Percentiles rank a stretch among this genome's conserved stretches.
Evolutionary conservation across 2,113 vertebrate genomes (phyloP).

Genomic region (Paramisgurnus dabryanus): DNA sequence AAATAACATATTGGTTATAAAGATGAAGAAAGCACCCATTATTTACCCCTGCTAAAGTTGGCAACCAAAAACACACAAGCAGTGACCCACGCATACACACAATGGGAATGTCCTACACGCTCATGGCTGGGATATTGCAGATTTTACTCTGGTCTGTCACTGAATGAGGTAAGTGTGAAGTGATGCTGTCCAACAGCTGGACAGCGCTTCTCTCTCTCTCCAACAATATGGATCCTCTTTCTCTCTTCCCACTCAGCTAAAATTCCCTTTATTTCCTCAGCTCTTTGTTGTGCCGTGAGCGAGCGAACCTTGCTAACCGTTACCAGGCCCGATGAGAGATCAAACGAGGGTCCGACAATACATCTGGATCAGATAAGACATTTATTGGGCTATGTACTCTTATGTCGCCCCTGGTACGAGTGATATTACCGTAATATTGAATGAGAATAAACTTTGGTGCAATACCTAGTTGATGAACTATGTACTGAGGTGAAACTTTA

Average conservation of each 20-base stretch:
- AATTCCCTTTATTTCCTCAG: constrained; percentile 46
- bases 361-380: constrained; percentile 67
- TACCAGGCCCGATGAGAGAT: constrained; percentile 58
- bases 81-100: constrained; percentile 13
- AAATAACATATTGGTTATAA: too few relatives aligned
- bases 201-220: constrained; percentile 59
- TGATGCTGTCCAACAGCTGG: constrained; percentile 75
- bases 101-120: constrained; percentile 17
- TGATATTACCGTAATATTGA: constrained; percentile 16
- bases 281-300: constrained; percentile 31
- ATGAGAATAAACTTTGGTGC: background rate
- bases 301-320: constrained; percentile 34
- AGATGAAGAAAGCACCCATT: too few relatives aligned
- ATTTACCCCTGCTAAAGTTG: too few relatives aligned
- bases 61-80: constrained; percentile 13
- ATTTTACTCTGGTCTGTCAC: constrained; percentile 62
- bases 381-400: constrained; percentile 30
- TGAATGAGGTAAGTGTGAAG: constrained; percentile 74
- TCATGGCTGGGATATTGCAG: constrained; percentile 50
- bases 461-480: too few relatives aligned
- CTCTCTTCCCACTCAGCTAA: constrained; percentile 24
- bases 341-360: constrained; percentile 57
- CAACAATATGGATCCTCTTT: constrained; percentile 63
- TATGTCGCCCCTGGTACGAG: background rate
- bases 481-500: too few relatives aligned